Base-by-base conservation (phyloP, 1,140 invertebrate genomes). In the Megalopta genalis region DNA sequence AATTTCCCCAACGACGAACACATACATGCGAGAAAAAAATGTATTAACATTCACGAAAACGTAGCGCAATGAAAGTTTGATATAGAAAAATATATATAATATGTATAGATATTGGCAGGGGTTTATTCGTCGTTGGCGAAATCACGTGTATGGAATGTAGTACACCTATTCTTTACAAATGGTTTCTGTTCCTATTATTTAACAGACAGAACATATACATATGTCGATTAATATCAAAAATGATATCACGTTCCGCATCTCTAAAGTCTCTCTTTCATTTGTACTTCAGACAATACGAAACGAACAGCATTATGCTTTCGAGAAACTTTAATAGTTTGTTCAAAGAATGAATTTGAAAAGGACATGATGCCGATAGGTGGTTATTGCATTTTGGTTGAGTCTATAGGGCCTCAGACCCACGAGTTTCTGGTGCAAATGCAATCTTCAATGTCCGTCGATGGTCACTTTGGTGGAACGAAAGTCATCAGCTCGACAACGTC, bases 321-420 rank as follows among this genome's bases (percentile, higher is more conserved):
- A 27, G 89, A 90, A 84, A 87, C 86, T 54, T 84, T 90, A 63
- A 54, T 90, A 57, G 80, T 89, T n/a, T 83, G 78, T 62, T 83
- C 69, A 32, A 88, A 88, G 80, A 81, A 87, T 70, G 57, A 66
- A 39, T 62, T 52, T 52, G 39, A 46, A 25, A 78, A 49, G 37
- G 37, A 77, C 14, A 74, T 54, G 9, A 72, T 84, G 49, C 72
- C 82, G 21, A 78, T 91, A 62, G 90, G 88, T 52, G 76, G 81
- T 72, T 90, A 87, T 62, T 87, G 60, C 69, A 85, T 90, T 83
- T 79, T 85, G 0, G 75, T 91, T 2, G 88, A 90, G 52, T 77
- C 42, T 14, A 71, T 84, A n/a, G 86, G 84, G 16, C 66, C 81
- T 23, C 18, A 67, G 46, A 72, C 32, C 12, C 62, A 14, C 14